Percentiles rank a stretch among this genome's conserved stretches.
Evolutionary conservation across 2,113 vertebrate genomes (phyloP).

Genomic region (Corythaixoides concolor): DNA sequence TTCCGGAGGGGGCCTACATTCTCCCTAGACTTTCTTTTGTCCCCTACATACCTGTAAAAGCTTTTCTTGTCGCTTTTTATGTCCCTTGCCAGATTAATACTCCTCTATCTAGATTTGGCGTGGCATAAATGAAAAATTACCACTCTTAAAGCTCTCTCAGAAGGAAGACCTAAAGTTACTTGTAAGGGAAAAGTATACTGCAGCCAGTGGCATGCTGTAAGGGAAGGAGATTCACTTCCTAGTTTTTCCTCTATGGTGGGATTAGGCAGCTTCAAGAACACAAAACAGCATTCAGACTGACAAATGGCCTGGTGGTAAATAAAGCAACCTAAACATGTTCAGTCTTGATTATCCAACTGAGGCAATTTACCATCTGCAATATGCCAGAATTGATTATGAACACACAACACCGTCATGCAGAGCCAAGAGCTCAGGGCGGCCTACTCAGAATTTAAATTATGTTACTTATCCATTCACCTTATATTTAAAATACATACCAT

Average conservation of each 20-base stretch:
- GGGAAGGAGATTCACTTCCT: neutral
- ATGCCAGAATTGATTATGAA: rapidly evolving
- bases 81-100: neutral
- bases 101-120: neutral
- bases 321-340: neutral
- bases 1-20: no score
- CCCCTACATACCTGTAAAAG: no score
- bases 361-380: neutral
- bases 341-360: neutral
- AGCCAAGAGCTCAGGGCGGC: neutral
- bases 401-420: neutral
- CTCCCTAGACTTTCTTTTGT: no score
- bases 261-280: neutral
- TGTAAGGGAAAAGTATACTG: neutral
- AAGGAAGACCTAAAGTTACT: neutral
- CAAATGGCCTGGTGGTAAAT: neutral
- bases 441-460: neutral
- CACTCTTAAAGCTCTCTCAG: neutral
- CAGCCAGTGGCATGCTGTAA: neutral
- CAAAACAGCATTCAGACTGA: neutral
- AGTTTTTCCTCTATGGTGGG: neutral
- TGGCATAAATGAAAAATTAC: neutral
- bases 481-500: conserved; percentile 72
- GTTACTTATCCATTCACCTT: neutral
- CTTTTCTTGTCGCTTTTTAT: no score